Percentiles rank a stretch among this genome's conserved stretches.
Conservation (phyloP, 2,888 invertebrate genomes). For the Rhorus exstirpatorius region DNA sequence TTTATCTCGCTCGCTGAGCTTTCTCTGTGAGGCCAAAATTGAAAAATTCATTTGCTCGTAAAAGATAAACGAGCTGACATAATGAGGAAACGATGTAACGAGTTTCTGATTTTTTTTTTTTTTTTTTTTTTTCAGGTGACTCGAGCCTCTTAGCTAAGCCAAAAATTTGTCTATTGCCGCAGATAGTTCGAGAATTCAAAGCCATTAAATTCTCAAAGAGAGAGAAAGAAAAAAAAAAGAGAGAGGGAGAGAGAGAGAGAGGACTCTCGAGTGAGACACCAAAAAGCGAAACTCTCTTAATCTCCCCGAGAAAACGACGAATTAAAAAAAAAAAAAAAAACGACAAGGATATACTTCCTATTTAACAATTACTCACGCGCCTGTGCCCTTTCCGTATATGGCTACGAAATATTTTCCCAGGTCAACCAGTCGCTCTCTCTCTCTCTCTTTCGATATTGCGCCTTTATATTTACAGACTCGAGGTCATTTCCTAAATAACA, state of each 20-base stretch:
- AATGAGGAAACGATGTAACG: too few species aligned
- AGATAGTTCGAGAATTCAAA: too few species aligned
- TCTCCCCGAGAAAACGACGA: slow-evolving; percentile 11
- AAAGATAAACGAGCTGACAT: too few species aligned
- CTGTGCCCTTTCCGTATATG: slow-evolving; percentile 71
- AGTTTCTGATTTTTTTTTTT: too few species aligned
- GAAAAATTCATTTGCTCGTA: too few species aligned
- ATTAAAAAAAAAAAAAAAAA: background rate
- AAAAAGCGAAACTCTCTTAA: slow-evolving; percentile 3
- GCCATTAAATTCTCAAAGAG: too few species aligned
- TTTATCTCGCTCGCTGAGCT: too few species aligned
- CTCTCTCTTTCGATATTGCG: slow-evolving; percentile 28
- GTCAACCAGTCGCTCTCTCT: slow-evolving; percentile 68
- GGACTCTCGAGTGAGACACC: slow-evolving; percentile 55
- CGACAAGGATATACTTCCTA: slow-evolving; percentile 74
- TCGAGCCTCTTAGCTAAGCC: too few species aligned
- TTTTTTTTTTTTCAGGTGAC: too few species aligned
- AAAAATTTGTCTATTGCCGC: too few species aligned
- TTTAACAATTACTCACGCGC: slow-evolving; percentile 71
- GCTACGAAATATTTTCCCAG: slow-evolving; percentile 68
- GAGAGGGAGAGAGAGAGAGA: background rate
- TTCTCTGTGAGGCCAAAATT: too few species aligned
- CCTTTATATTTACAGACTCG: slow-evolving; percentile 47
- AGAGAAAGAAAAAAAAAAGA: too few species aligned
- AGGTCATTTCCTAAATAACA: slow-evolving; percentile 69